Base-by-base conservation (phyloP, 2,113 vertebrate genomes). In the Chascanopsetta lugubris region DNA sequence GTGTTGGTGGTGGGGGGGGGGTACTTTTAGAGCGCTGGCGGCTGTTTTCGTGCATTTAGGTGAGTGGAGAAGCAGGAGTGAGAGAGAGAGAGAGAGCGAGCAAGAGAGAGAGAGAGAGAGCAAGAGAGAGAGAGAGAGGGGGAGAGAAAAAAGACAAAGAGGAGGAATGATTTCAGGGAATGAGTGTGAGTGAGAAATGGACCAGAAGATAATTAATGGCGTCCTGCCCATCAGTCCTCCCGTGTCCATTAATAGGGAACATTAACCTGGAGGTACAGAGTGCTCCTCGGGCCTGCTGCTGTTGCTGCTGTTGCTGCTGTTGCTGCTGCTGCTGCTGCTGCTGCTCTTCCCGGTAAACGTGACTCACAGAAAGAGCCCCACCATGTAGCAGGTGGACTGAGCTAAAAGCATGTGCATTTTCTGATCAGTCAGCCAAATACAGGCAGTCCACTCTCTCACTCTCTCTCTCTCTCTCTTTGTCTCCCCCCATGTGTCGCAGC, bases 201-300 rank as follows among this genome's bases (percentile, higher is more conserved):
- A 90, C 82, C 86, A 86, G 84, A 85, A 88, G 88, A 73, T 92
- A 90, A 92, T 92, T 90, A 92, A 91, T 85, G 86, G 88, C 81
- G 83, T 88, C 87, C 83, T 84, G 87, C 82, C 80, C 77, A 87
- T 90, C 83, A 85, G 83, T 69, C 61, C 86, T 72, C 77, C 79
- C 80, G 68, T 90, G 85, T 91, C 89, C 90, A 89, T 93, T 93
- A 93, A 92, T 90, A 90, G 90, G 90, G 90, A 92, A 92, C 92
- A 93, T 93, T 92, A 93, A 92, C 90, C 90, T 90, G 84, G n/a
- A 85, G 87, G 90, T 81, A 92, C 91, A 93, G 83, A 91, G 91
- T 89, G 89, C 88, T 90, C 78, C 90, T 88, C 82, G 71, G 76
- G 86, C 78, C 87, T 72, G 72, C 85, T 84, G 79, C 83, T 76